These are phyloP conservation scores for Lapara coniferarum DNA, from an alignment of 2,888 invertebrate genomes.

Conservation along the genomic window DNA sequence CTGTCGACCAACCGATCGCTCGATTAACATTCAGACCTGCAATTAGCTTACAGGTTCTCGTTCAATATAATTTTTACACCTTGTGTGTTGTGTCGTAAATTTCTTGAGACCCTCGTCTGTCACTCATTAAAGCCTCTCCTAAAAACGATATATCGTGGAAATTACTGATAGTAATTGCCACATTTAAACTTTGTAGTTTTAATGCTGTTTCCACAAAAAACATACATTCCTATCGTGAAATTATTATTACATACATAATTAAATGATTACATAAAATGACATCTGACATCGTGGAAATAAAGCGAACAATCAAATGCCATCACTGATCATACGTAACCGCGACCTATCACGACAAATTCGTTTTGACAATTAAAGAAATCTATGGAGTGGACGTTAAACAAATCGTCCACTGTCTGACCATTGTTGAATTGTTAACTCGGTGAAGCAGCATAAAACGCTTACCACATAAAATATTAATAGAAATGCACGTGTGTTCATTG, in stretches of 20 bases:
- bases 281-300: slow-evolving; percentile 44
- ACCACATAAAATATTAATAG: slow-evolving; percentile 83
- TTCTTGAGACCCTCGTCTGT: slow-evolving; percentile 6
- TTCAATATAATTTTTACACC: slow-evolving; percentile 26
- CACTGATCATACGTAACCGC: slow-evolving; percentile 33
- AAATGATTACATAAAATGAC: slow-evolving; percentile 46
- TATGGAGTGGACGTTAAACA: slow-evolving; percentile 70
- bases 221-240: neutral
- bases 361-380: slow-evolving; percentile 66
- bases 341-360: slow-evolving; percentile 58
- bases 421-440: slow-evolving; percentile 56
- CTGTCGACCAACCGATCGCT: slow-evolving; percentile 61
- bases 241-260: slow-evolving; percentile 35
- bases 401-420: slow-evolving; percentile 57
- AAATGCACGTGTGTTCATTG: slow-evolving; percentile 83
- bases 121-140: slow-evolving; percentile 13
- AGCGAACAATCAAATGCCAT: slow-evolving; percentile 41
- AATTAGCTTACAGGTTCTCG: slow-evolving; percentile 52
- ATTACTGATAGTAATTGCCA: no score
- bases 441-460: slow-evolving; percentile 70
- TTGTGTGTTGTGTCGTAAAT: slow-evolving; percentile 19
- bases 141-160: neutral
- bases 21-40: slow-evolving; percentile 67
- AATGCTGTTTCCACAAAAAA: neutral
- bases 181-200: neutral